Percentiles rank a stretch among this genome's conserved stretches.
phyloP scores from a whole-genome alignment of 2,113 vertebrate genomes.

The Labrus mixtus region DNA sequence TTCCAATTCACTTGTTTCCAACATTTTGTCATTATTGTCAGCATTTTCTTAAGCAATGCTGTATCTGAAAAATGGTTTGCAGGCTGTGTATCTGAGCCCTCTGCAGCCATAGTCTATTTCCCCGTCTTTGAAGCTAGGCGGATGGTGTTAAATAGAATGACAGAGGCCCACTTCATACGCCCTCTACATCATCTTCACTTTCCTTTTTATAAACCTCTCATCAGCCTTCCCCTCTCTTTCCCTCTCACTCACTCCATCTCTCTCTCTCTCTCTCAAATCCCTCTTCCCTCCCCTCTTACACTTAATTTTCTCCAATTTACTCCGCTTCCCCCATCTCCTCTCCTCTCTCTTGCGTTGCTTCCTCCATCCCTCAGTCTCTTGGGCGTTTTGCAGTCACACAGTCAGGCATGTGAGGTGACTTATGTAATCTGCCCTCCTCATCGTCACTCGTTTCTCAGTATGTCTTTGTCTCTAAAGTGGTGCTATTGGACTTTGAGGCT shows the following conservation, averaged over 20 bases:
- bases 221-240: slow-evolving; percentile 42
- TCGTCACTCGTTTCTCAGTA: slow-evolving; percentile 38
- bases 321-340: slow-evolving; percentile 57
- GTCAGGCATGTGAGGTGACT: slow-evolving; percentile 82
- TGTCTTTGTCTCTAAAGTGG: slow-evolving; percentile 29
- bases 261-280: slow-evolving; percentile 53
- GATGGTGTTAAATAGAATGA: slow-evolving; percentile 65
- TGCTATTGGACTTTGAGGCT: slow-evolving; percentile 34
- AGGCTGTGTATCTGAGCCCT: slow-evolving; percentile 52
- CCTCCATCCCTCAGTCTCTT: slow-evolving; percentile 61
- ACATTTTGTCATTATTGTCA: slow-evolving; percentile 51
- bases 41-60: slow-evolving; percentile 50
- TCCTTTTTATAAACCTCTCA: slow-evolving; percentile 76
- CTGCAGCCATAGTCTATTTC: slow-evolving; percentile 51
- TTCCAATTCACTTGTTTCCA: slow-evolving; percentile 55
- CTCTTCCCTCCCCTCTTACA: slow-evolving; percentile 64
- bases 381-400: slow-evolving; percentile 79
- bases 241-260: slow-evolving; percentile 27
- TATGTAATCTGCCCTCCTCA: slow-evolving; percentile 76
- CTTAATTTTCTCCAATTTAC: slow-evolving; percentile 79
- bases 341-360: slow-evolving; percentile 25
- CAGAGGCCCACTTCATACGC: slow-evolving; percentile 70
- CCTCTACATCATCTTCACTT: slow-evolving; percentile 72
- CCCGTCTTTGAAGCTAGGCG: slow-evolving; percentile 38
- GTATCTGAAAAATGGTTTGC: slow-evolving; percentile 70